Conservation (phyloP, 2,888 invertebrate species). For the Monopis laevigella region DNA sequence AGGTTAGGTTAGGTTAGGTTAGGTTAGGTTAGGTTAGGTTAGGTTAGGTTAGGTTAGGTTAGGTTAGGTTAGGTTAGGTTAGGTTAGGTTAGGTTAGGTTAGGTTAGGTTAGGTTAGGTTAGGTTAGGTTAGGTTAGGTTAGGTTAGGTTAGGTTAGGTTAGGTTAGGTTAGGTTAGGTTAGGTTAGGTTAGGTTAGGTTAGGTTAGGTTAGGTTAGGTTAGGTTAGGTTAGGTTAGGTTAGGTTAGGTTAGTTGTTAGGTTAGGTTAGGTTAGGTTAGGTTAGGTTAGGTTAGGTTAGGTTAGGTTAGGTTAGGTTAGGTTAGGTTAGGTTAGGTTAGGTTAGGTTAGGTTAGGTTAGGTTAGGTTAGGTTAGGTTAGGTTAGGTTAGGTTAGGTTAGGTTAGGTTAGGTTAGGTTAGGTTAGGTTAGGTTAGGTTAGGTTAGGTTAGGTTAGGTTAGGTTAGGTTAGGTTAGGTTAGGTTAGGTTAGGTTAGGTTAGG, state of each 20-base stretch:
- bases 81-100: constrained; percentile 11
- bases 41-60: constrained; percentile 12
- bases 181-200: constrained; percentile 3
- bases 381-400: constrained; percentile 20
- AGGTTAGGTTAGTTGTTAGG: not conserved
- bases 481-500: no score
- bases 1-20: constrained; percentile 8
- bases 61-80: constrained; percentile 12
- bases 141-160: constrained; percentile 12
- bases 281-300: constrained; percentile 1
- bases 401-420: constrained; percentile 26
- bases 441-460: constrained; percentile 19
- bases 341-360: constrained; percentile 9
- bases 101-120: constrained; percentile 10
- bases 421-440: constrained; percentile 21
- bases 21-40: constrained; percentile 12
- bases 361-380: constrained; percentile 18
- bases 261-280: not conserved
- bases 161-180: constrained; percentile 12
- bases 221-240: constrained; percentile 4
- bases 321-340: constrained; percentile 9
- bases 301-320: constrained; percentile 9
- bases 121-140: constrained; percentile 12
- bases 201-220: constrained; percentile 9
- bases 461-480: no score